phyloP scores from a whole-genome alignment of 2,888 invertebrate species.

The Temnothorax ravouxi region DNA sequence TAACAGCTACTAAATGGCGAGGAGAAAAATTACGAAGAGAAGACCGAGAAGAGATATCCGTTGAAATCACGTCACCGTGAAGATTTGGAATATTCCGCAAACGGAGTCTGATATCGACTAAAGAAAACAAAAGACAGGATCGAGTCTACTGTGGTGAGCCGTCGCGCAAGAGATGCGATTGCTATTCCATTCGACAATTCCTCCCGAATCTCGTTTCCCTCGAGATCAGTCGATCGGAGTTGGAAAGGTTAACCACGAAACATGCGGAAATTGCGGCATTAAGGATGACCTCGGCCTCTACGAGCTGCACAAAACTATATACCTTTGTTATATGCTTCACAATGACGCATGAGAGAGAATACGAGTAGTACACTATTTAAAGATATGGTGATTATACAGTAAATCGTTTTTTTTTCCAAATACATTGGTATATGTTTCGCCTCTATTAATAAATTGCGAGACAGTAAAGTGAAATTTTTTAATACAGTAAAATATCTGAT shows the following conservation, averaged over 20 bases:
- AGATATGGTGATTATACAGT: neutral
- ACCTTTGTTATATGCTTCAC: neutral
- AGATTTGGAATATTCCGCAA: neutral
- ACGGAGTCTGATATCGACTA: neutral
- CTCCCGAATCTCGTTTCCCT: constrained; percentile 17
- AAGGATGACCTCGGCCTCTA: constrained; percentile 35
- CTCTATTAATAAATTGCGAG: neutral
- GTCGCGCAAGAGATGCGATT: neutral
- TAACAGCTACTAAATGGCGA: neutral
- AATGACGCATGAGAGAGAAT: constrained; percentile 18
- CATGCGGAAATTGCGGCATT: constrained; percentile 41
- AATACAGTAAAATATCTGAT: neutral
- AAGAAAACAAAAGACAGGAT: neutral
- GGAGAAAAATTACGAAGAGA: neutral
- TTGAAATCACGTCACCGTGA: neutral
- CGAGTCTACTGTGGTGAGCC: neutral
- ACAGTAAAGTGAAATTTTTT: neutral
- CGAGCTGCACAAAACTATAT: constrained; percentile 18
- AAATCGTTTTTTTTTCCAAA: too few relatives aligned
- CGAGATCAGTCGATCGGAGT: constrained; percentile 22
- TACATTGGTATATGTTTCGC: neutral
- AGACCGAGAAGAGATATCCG: neutral
- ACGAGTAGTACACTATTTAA: neutral
- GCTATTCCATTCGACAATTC: constrained; percentile 3
- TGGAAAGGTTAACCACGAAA: constrained; percentile 27